Evolutionary conservation across 2,113 vertebrate genomes (phyloP).

Genomic region (Mus musculus): GRCm39 chr11:77194501-77195000

Average conservation of each 20-base stretch:
- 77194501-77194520: constrained; percentile 20
- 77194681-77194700: not conserved
- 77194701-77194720: not conserved
- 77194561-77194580: constrained; percentile 25
- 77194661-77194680: not conserved
- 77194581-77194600: constrained; percentile 10
- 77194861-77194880: constrained; percentile 41
- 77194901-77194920: constrained; percentile 40
- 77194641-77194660: not conserved
- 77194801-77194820: not conserved
- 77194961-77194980: constrained; percentile 27
- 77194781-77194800: not conserved
- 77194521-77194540: constrained; percentile 29
- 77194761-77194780: not conserved
- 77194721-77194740: not conserved
- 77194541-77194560: not conserved
- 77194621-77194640: not conserved
- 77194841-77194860: constrained; percentile 44
- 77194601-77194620: constrained; percentile 27
- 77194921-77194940: constrained; percentile 60
- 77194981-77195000: constrained; percentile 31
- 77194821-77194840: not conserved
- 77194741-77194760: not conserved
- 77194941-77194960: constrained; percentile 59
- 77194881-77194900: not conserved